Conservation (phyloP, 1,140 invertebrate species). For the Grapholita molesta region DNA sequence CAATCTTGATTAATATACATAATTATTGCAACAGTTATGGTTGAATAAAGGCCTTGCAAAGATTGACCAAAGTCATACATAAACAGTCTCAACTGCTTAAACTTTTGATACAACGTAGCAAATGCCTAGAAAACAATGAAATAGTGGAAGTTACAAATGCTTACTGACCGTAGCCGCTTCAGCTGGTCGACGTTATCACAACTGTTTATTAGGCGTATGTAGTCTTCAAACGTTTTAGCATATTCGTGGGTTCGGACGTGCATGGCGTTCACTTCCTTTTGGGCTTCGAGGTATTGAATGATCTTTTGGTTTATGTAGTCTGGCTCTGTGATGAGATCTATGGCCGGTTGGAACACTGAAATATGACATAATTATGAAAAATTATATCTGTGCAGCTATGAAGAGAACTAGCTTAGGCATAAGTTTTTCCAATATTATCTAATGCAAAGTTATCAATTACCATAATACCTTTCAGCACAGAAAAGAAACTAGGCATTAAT, state of each 20-base stretch:
- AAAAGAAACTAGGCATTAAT: no score
- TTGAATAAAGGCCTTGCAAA: no score
- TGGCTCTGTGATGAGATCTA: conserved; percentile 91
- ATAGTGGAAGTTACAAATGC: conserved; percentile 27
- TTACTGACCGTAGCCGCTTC: conserved; percentile 85
- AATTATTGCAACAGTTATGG: no score
- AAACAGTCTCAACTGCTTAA: no score
- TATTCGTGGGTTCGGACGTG: conserved; percentile 91
- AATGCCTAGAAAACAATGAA: conserved; percentile 16
- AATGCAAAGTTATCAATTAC: no score
- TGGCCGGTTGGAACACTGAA: conserved; percentile 89
- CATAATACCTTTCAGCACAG: no score
- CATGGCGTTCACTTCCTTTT: conserved; percentile 87
- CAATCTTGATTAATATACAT: no score
- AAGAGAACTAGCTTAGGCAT: no score
- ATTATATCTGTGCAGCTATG: no score
- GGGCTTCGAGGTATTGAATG: conserved; percentile 88
- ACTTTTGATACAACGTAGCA: no score
- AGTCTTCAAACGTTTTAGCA: conserved; percentile 93
- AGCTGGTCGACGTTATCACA: conserved; percentile 90
- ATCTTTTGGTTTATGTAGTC: conserved; percentile 95
- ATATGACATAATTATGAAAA: conserved; percentile 33
- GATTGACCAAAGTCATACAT: no score
- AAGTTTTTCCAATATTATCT: no score
- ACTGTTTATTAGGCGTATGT: conserved; percentile 90